Evolutionary conservation across 2,888 invertebrate genomes (phyloP), one percentile per base, ranked within the genome.

Genomic region (Drosophila diplacantha): DNA sequence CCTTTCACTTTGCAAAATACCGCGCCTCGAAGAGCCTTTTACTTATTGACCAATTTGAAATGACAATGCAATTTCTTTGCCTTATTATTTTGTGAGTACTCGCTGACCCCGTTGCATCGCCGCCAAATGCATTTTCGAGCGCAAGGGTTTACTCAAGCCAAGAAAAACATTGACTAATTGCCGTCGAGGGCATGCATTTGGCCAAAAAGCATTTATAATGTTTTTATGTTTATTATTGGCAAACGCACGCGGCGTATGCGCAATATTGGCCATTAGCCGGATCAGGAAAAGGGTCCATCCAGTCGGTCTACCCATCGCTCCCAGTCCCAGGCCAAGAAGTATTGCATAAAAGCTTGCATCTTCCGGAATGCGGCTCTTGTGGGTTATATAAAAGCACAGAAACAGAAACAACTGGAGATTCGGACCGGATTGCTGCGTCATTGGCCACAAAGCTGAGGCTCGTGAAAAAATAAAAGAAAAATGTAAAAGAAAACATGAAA

Each of bases 321-420:
- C 12, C 12, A 20, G 26, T 20, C 29, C 29, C 32, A 49, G 20
- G 32, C 22, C 22, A 22, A 66, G 70, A 75, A 77, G 73, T 84
- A 82, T 83, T 83, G 84, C 84, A 70, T 83, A 77, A 83, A 83
- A 49, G 51, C 32, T 22, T 58, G 51, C 43, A 18, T 38, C 58
- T 58, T 51, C 53, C 55, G 79, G 72, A 71, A 74, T 79, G 59
- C 71, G 44, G 29, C 44, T 31, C 44, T 44, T 5, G 20, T 14
- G 74, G 71, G 67, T 78, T 78, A 78, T 52, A 71, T 78, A 84
- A 83, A 76, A 80, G 49, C 41, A 51, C 35, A 50, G 53, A 62
- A 59, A 68, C 50, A 60, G 58, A 70, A 70, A 64, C 65, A n/a
- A 54, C 60, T 65, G 53, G 63, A 65, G 49, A 47, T 49, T 51